Percentiles rank a stretch among this genome's conserved stretches.
Conservation (phyloP, 1,140 invertebrate species). For the Drosophila arawakana region DNA sequence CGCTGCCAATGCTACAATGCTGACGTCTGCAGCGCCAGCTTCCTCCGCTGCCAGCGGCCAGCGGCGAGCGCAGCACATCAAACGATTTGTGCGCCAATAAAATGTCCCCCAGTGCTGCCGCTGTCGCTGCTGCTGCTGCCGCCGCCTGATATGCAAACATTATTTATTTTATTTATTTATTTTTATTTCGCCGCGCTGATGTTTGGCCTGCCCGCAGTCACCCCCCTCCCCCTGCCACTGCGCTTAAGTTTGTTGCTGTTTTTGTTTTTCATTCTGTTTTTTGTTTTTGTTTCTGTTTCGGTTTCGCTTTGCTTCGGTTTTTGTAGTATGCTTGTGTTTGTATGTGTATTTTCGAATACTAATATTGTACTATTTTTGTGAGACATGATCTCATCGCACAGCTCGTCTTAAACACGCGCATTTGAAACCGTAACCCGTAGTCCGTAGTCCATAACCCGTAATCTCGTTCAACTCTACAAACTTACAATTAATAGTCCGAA, state of each 20-base stretch:
- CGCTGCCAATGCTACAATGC: slow-evolving; percentile 19
- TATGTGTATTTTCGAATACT: slow-evolving; percentile 58
- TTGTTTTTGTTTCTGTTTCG: slow-evolving; percentile 68
- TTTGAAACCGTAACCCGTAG: slow-evolving; percentile 40
- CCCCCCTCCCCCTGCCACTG: neutral
- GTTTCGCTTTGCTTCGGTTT: slow-evolving; percentile 60
- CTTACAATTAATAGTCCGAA: slow-evolving; percentile 23
- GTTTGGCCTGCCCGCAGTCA: slow-evolving; percentile 69
- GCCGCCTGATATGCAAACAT: slow-evolving; percentile 80
- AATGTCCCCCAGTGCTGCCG: slow-evolving; percentile 69
- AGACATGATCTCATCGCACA: slow-evolving; percentile 75
- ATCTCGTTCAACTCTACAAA: slow-evolving; percentile 33
- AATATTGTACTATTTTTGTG: slow-evolving; percentile 72
- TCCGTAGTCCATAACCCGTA: slow-evolving; percentile 19
- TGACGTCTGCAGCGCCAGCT: slow-evolving; percentile 49
- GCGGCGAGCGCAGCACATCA: slow-evolving; percentile 69
- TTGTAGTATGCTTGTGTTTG: slow-evolving; percentile 49
- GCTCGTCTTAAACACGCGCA: slow-evolving; percentile 68
- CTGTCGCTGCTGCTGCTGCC: slow-evolving; percentile 4
- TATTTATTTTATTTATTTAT: slow-evolving; percentile 76
- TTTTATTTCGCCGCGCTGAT: slow-evolving; percentile 73
- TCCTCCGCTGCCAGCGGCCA: slow-evolving; percentile 48
- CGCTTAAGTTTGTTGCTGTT: slow-evolving; percentile 16
- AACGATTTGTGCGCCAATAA: slow-evolving; percentile 79
- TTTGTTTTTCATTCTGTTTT: slow-evolving; percentile 24